These are phyloP conservation scores for Mamestra brassicae DNA, from an alignment of 2,888 invertebrate species.

Conservation along the genomic window DNA sequence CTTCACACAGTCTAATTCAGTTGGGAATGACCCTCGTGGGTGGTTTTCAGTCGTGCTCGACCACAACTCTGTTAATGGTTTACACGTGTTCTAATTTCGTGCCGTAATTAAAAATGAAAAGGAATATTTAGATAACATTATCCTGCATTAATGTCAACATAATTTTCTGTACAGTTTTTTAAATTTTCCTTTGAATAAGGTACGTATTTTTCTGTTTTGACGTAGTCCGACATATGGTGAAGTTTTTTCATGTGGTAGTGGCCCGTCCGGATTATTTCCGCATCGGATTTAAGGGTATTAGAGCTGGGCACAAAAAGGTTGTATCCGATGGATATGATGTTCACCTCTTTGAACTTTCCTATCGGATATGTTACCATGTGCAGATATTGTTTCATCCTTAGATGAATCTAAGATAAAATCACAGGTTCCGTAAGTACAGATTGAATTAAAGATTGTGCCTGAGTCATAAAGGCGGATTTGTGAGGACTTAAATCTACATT, in stretches of 20 bases:
- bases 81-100: slow-evolving; percentile 48
- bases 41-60: slow-evolving; percentile 51
- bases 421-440: slow-evolving; percentile 1
- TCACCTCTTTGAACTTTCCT: slow-evolving; percentile 23
- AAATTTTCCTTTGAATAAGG: background rate
- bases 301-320: background rate
- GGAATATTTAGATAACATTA: slow-evolving; percentile 16
- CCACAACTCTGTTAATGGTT: slow-evolving; percentile 65
- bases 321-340: background rate
- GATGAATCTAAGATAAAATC: slow-evolving; percentile 25
- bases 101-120: slow-evolving; percentile 40
- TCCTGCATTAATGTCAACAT: slow-evolving; percentile 1
- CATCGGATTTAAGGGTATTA: slow-evolving; percentile 1
- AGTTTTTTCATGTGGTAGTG: background rate
- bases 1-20: slow-evolving; percentile 76
- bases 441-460: slow-evolving; percentile 13
- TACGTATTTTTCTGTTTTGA: background rate
- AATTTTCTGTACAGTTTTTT: background rate
- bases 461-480: slow-evolving; percentile 3
- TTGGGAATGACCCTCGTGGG: slow-evolving; percentile 67
- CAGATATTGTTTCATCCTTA: slow-evolving; percentile 24
- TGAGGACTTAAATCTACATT: slow-evolving; percentile 1
- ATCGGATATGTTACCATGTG: slow-evolving; percentile 20
- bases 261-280: background rate
- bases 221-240: background rate